These are phyloP conservation scores for Cacatua alba DNA, from an alignment of 2,113 vertebrate species.

Conservation along the genomic window DNA sequence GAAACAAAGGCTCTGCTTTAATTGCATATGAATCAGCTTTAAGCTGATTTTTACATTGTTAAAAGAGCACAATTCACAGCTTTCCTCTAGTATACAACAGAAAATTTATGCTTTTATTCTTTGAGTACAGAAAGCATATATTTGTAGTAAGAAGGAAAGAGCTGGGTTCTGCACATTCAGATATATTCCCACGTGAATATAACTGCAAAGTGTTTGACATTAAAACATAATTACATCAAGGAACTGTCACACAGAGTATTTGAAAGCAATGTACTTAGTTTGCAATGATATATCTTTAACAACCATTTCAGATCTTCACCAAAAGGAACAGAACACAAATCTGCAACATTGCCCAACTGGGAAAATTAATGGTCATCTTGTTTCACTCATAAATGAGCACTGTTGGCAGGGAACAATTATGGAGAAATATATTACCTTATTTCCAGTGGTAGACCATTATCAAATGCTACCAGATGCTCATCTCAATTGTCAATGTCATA, in stretches of 20 bases:
- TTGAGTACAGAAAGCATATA: not conserved
- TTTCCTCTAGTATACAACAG: not conserved
- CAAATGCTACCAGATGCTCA: conserved; percentile 63
- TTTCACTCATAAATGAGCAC: conserved; percentile 37
- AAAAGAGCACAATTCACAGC: conserved; percentile 1
- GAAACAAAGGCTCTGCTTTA: conserved; percentile 37
- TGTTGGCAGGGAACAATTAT: conserved; percentile 5
- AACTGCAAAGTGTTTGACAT: not conserved
- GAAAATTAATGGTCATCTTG: conserved; percentile 61
- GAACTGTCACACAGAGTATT: not conserved
- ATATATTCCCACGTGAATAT: not conserved
- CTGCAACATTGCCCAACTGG: conserved; percentile 4
- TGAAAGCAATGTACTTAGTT: conserved; percentile 10
- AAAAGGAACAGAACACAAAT: conserved; percentile 44
- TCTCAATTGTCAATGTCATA: conserved; percentile 24
- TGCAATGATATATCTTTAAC: conserved; percentile 27
- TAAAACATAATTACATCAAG: conserved; percentile 23
- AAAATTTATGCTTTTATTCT: conserved; percentile 24
- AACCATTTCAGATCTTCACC: conserved; percentile 1
- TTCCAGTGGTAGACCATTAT: conserved; percentile 49
- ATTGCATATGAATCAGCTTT: conserved; percentile 11
- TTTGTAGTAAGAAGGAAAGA: not conserved
- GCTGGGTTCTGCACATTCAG: not conserved
- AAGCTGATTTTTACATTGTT: conserved; percentile 28
- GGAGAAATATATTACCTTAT: conserved; percentile 46